These are phyloP conservation scores for Pomatostomus ruficeps DNA, from an alignment of 2,113 vertebrate species.

Conservation along the genomic window DNA sequence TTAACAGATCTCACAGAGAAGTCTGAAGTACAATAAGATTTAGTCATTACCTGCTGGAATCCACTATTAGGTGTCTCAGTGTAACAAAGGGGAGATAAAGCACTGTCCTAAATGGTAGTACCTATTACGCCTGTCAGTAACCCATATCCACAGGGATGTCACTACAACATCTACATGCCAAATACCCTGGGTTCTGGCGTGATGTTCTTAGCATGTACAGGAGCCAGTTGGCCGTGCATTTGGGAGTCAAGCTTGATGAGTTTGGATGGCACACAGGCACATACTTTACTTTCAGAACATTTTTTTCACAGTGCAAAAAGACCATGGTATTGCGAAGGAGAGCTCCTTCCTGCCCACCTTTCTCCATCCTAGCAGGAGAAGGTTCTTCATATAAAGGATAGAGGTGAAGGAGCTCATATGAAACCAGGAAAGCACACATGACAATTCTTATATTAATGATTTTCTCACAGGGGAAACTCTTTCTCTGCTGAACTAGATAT, in stretches of 20 bases:
- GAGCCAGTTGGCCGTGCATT: slow-evolving; percentile 21
- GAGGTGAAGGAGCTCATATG: accelerated
- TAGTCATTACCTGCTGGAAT: background rate
- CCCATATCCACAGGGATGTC: background rate
- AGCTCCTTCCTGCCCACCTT: background rate
- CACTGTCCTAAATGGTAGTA: background rate
- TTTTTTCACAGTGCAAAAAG: background rate
- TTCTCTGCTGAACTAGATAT: background rate
- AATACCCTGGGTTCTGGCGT: slow-evolving; percentile 31
- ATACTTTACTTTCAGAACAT: background rate
- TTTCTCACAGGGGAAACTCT: background rate
- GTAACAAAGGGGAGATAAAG: background rate
- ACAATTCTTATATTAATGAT: background rate
- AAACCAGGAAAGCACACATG: background rate
- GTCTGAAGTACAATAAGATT: background rate
- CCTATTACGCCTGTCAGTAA: background rate
- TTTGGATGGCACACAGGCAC: background rate
- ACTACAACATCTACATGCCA: slow-evolving; percentile 27
- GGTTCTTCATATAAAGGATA: background rate
- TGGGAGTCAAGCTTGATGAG: background rate
- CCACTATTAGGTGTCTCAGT: background rate
- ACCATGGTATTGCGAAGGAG: background rate
- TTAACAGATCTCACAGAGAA: background rate
- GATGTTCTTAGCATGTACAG: background rate
- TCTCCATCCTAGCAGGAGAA: background rate